phyloP scores from a whole-genome alignment of 2,113 vertebrate genomes.

The Setophaga petechia region DNA sequence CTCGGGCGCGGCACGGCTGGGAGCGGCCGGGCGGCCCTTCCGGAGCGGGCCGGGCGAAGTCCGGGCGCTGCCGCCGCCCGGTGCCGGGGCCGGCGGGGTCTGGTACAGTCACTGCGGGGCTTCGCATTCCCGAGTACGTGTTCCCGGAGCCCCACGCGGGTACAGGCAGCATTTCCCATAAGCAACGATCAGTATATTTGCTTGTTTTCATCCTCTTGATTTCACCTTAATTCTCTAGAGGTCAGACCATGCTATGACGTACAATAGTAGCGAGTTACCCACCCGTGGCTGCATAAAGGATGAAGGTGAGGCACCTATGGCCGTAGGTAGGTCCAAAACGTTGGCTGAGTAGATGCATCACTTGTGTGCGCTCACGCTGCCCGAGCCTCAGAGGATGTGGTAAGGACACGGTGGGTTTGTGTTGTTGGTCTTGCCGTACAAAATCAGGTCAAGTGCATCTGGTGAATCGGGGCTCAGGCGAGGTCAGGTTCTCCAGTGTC shows the following conservation, averaged over 20 bases:
- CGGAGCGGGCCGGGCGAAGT: not conserved
- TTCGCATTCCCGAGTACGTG: not conserved
- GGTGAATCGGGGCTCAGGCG: not conserved
- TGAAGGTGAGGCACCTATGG: not conserved
- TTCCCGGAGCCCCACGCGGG: not conserved
- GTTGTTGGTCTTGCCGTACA: not conserved
- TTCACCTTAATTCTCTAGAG: not conserved
- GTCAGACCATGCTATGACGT: accelerated
- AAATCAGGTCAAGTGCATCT: not conserved
- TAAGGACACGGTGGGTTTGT: not conserved
- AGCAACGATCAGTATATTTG: too few relatives aligned
- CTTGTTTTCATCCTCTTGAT: too few relatives aligned
- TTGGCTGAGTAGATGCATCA: accelerated
- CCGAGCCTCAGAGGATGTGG: not conserved
- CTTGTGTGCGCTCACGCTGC: accelerated
- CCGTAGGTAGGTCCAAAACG: accelerated
- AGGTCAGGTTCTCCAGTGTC: accelerated
- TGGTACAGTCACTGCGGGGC: not conserved
- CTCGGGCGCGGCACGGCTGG: not conserved
- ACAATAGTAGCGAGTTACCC: accelerated
- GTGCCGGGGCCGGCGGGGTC: too few relatives aligned
- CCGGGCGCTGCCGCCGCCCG: not conserved
- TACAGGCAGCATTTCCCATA: not conserved
- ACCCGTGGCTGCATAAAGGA: not conserved
- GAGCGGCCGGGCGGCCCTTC: not conserved